Evolutionary conservation across 2,797 vertebrate genomes (phyloP).

Genomic region (Schizopygopsis malacanthus): DNA sequence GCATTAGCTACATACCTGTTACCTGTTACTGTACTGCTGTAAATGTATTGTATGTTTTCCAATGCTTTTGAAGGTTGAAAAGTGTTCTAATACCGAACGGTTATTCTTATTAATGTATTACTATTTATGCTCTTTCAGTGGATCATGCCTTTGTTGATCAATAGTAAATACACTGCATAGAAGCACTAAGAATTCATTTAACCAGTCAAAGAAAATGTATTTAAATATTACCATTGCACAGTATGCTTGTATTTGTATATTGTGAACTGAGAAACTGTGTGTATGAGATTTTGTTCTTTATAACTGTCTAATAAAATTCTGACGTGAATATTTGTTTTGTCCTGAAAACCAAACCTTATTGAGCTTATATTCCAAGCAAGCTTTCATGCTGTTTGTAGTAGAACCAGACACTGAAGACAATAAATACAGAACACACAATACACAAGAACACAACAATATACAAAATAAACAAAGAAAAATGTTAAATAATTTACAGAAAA

Average conservation of each 20-base stretch:
- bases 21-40: not conserved
- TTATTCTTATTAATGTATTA: slow-evolving; percentile 13
- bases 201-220: not conserved
- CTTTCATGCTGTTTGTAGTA: not conserved
- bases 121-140: slow-evolving; percentile 29
- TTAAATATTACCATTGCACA: not conserved
- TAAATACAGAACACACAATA: not conserved
- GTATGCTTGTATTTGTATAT: slow-evolving; percentile 4
- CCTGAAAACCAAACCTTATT: not conserved
- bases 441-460: not conserved
- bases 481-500: not conserved
- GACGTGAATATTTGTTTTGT: not conserved
- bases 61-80: not conserved
- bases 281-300: not conserved
- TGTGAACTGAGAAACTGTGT: not conserved
- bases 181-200: not conserved
- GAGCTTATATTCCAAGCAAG: not conserved
- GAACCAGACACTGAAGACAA: not conserved
- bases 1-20: not conserved
- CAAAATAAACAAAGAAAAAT: not conserved
- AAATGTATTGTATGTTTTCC: not conserved
- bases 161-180: not conserved
- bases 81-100: not conserved
- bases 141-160: not conserved
- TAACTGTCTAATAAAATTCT: slow-evolving; percentile 15